Evolutionary conservation across 1,140 invertebrate species (phyloP), one percentile per base, ranked within the genome.

Genomic region (Lutraria rhynchaena): DNA sequence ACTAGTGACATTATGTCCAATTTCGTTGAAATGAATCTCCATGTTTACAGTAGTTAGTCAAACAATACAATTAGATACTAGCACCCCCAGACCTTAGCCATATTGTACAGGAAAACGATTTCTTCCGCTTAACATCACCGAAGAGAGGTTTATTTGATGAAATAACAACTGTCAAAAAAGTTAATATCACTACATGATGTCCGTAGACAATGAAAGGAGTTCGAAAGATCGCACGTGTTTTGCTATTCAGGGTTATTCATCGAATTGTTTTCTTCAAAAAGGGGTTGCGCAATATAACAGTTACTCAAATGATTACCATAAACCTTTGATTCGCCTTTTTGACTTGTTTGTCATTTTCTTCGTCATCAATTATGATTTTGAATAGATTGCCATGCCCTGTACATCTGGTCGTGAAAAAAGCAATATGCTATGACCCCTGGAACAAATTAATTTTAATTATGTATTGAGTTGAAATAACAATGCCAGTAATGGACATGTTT

Each of bases 211-310:
- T 80, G 49, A 80, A 69, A 31, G 22, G 55, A 70, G 51, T 70
- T 22, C 46, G 53, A 69, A 70, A 29, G 44, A 37, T 29, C 76
- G 41, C 76, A 80, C 76, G 76, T 80, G 76, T 63, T 69, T 33
- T n/a, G 41, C 51, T 80, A 53, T 80, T 80, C 63, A 58, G 49
- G 31, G 53, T 70, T 80, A 53, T 80, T 80, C 63, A 58, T 70
- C 53, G 44, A 37, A 70, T 80, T 69, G 65, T 58, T 55, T 27
- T 69, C 46, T 31, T 24, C n/a, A 53, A 80, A 80, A 70, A 80
- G 60, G 76, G 76, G 76, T 80, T 80, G 61, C 65, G 76, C 65
- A 80, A 80, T 69, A 55, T 80, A 80, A 80, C 60, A 31, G 63
- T 70, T 70, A 31, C 41, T 75, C n/a, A 63, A 17, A n/a, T 37